Base-by-base conservation (phyloP, 2,797 vertebrate species). In the Parambassis ranga region DNA sequence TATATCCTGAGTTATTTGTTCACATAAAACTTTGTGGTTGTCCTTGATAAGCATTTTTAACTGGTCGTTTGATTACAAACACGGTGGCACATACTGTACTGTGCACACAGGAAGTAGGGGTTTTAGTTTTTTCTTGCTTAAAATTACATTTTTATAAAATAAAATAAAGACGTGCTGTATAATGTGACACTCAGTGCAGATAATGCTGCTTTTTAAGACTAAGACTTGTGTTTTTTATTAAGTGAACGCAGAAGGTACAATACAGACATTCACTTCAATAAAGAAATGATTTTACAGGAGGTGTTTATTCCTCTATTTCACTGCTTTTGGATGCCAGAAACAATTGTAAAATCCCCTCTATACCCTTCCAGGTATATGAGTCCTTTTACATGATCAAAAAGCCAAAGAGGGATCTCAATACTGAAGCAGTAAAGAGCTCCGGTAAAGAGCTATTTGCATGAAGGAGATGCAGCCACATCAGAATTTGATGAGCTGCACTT, bases 21-120 rank as follows among this genome's bases (percentile, higher is more conserved):
- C 57, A 64, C 57, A 78, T 79, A 73, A 77, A 87, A 85, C 81
- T 83, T 83, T 84, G 81, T 68, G 75, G 24, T 71, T 70, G 71
- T 76, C 76, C 67, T 83, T 81, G 87, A 89, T 84, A 82, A 87
- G 71, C 65, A 73, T 79, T 83, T 82, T 75, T 77, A 69, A 75
- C 68, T 49, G 51, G 52, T 49, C 78, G 67, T 78, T 71, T 81
- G 75, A 85, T 83, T 71, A 47, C 43, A 70, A n/a, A 42, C 60
- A 66, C 50, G 50, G 49, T 26, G 55, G 58, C 32, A 22, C 55
- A 57, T 65, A 58, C 46, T 47, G 58, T 58, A 55, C 49, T 53
- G 48, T 59, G 62, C 14, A 26, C 50, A 47, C 26, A 39, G 4
- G 20, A 51, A 5, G n/a, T n/a, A n/a, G n/a, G n/a, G n/a, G n/a